Base-by-base conservation (phyloP, 2,113 vertebrate genomes). In the Zosterops lateralis region DNA sequence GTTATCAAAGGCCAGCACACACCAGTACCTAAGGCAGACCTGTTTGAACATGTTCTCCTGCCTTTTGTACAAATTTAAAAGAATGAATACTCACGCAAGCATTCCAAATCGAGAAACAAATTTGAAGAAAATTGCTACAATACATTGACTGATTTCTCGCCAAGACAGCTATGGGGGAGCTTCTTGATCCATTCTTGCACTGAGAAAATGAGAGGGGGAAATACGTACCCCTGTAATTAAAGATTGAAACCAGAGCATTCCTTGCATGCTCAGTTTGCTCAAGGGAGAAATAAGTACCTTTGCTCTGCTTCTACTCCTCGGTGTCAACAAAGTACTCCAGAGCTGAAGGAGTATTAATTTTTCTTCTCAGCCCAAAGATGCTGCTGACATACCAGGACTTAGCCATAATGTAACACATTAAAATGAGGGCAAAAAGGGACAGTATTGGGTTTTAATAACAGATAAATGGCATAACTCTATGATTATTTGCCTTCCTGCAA, bases 21-120 rank as follows among this genome's bases (percentile, higher is more conserved):
- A 78, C 66, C 90, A 34, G 82, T 82, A 84, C 94, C 88, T 96
- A 74, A 87, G 95, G 96, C 83, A 85, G 96, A 96, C 98, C 95
- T 98, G 98, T 98, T 93, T 87, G 89, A 95, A 97, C 99, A 98
- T 47, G 99, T 95, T 97, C 96, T 94, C 34, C 95, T 66, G 96
- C 94, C 96, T 96, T 98, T 98, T 98, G 97, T 98, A 97, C 96
- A 97, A 90, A 96, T 95, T 92, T 95, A 80, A 96, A 96, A 98
- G 94, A 98, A 98, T 96, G 73, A 97, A 87, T 98, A 91, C 97
- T 98, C 98, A 97, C 18, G 92, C 97, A 97, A 98, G 95, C 97
- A 94, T 98, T 98, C 97, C 96, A 97, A 97, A 97, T 97, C 12
- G 45, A 95, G 97, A 98, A 97, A 98, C 96, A 98, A 98, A 98